A percentile compares a stretch with the other conserved stretches of the same genome.
Evolutionary conservation across 2,888 invertebrate species (phyloP).

Genomic region (Dasypogon diadema): DNA sequence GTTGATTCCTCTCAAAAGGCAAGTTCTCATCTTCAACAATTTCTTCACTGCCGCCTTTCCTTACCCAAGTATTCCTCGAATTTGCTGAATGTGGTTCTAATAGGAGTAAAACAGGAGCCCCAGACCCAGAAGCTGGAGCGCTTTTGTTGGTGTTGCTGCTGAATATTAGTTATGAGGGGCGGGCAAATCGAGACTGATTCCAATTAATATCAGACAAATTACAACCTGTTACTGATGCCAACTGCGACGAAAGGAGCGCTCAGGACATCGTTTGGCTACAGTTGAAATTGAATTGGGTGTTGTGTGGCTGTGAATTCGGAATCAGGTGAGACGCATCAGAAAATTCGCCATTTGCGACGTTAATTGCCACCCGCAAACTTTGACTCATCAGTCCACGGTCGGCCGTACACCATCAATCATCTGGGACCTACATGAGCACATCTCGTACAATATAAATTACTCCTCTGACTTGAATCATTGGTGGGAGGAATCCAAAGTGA

Average conservation of each 20-base stretch:
- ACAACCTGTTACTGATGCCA: slow-evolving; percentile 26
- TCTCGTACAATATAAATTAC: slow-evolving; percentile 48
- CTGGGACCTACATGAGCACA: slow-evolving; percentile 45
- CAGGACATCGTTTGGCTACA: background rate
- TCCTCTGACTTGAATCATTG: slow-evolving; percentile 19
- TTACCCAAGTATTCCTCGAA: slow-evolving; percentile 18
- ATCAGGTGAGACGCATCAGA: too few relatives aligned
- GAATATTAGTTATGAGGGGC: slow-evolving; percentile 20
- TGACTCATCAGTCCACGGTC: background rate
- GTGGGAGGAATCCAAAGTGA: slow-evolving; percentile 1
- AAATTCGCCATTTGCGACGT: background rate
- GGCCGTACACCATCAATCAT: slow-evolving; percentile 53
- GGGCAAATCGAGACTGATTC: background rate
- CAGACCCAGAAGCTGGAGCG: too few relatives aligned
- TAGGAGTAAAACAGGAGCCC: background rate
- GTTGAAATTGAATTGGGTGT: too few relatives aligned
- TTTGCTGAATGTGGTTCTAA: slow-evolving; percentile 1
- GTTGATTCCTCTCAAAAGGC: slow-evolving; percentile 24
- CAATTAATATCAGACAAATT: slow-evolving; percentile 29
- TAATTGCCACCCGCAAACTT: background rate
- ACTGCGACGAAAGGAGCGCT: background rate
- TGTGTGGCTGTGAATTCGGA: too few relatives aligned
- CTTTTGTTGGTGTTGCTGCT: too few relatives aligned
- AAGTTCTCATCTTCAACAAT: slow-evolving; percentile 36
- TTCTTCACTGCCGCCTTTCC: slow-evolving; percentile 16